Conservation (phyloP, 1,140 invertebrate genomes). For the Hycleus phaleratus region DNA sequence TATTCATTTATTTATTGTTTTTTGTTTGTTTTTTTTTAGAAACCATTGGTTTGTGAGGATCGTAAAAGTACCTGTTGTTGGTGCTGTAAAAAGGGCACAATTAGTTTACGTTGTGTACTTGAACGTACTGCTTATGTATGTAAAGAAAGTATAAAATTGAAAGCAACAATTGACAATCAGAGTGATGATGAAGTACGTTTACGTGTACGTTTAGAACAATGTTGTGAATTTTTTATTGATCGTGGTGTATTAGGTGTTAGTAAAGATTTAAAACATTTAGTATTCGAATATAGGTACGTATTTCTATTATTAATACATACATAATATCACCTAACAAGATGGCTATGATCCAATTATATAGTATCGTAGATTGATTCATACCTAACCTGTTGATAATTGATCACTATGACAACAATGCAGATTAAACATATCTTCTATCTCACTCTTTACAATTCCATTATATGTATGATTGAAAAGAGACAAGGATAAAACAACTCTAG, state of each 20-base stretch:
- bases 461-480: too few relatives aligned
- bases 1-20: not conserved
- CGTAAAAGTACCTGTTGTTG: constrained; percentile 63
- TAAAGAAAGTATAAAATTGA: constrained; percentile 68
- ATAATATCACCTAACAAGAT: too few relatives aligned
- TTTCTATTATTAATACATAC: not conserved
- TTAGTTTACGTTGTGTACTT: constrained; percentile 60
- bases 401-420: too few relatives aligned
- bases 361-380: too few relatives aligned
- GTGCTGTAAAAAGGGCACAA: constrained; percentile 66
- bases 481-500: too few relatives aligned
- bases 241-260: constrained; percentile 67
- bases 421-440: too few relatives aligned
- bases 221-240: constrained; percentile 75
- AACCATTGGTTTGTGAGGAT: constrained; percentile 63
- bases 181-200: constrained; percentile 63
- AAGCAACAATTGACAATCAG: constrained; percentile 73
- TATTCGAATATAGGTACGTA: constrained; percentile 57
- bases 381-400: too few relatives aligned
- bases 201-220: constrained; percentile 65
- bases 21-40: constrained; percentile 44
- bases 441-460: too few relatives aligned
- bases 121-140: constrained; percentile 74
- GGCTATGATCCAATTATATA: too few relatives aligned
- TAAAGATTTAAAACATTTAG: constrained; percentile 63